Evolutionary conservation across 2,113 vertebrate species (phyloP).

Genomic region (Tetrax tetrax): DNA sequence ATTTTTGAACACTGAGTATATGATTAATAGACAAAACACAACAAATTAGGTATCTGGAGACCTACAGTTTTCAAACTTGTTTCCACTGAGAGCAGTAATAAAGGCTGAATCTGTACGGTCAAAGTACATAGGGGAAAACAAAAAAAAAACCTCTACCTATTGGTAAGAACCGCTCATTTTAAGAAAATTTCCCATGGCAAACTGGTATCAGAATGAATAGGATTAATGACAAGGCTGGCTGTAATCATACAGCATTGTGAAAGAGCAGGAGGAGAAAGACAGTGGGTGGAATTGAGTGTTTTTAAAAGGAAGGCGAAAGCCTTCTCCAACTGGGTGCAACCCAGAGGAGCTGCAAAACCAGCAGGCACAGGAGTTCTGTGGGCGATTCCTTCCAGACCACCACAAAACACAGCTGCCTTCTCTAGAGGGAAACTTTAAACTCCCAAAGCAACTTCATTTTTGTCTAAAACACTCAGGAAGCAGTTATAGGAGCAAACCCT

Average conservation of each 20-base stretch:
- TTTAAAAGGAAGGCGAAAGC: not conserved
- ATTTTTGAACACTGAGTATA: not conserved
- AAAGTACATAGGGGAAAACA: not conserved
- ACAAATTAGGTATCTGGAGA: not conserved
- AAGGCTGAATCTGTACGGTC: not conserved
- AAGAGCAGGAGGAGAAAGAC: not conserved
- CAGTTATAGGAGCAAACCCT: not conserved
- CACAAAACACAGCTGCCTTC: not conserved
- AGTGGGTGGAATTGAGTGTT: not conserved
- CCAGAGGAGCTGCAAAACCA: not conserved
- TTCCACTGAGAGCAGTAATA: not conserved
- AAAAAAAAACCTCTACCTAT: rapidly evolving
- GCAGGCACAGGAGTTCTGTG: rapidly evolving
- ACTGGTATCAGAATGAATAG: not conserved
- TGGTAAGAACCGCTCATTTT: not conserved
- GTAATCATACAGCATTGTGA: not conserved
- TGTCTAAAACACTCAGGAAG: not conserved
- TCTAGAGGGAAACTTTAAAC: not conserved
- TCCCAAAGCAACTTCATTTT: not conserved
- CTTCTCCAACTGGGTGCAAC: not conserved
- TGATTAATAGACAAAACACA: not conserved
- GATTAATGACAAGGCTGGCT: not conserved
- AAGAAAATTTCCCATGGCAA: not conserved
- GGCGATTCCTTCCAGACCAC: not conserved
- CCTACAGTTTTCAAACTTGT: not conserved